phyloP scores from a whole-genome alignment of 2,888 invertebrate genomes.

The Beris chalybata region DNA sequence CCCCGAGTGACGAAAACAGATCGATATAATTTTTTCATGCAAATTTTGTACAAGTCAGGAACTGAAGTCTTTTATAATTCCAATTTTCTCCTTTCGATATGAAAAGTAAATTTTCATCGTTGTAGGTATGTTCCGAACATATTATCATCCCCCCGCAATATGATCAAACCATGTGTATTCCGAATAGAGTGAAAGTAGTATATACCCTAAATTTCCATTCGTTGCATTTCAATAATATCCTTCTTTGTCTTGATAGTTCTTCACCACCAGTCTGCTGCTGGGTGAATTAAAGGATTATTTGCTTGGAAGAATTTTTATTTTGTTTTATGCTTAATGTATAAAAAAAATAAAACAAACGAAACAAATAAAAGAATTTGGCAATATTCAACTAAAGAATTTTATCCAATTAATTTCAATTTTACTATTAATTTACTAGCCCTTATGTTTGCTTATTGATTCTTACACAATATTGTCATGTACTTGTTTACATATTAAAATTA shows the following conservation, averaged over 20 bases:
- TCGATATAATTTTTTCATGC: constrained; percentile 9
- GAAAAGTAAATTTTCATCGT: not conserved
- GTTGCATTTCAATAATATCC: constrained; percentile 55
- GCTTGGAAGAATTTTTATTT: not conserved
- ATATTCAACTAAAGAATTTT: constrained; percentile 24
- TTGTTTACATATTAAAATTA: too few relatives aligned
- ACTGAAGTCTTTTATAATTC: not conserved
- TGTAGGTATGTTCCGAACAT: not conserved
- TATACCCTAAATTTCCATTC: constrained; percentile 64
- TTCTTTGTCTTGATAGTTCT: constrained; percentile 50
- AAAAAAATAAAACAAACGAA: constrained; percentile 16
- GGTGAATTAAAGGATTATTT: constrained; percentile 26
- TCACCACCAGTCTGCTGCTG: constrained; percentile 53
- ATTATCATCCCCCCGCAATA: constrained; percentile 2
- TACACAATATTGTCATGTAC: too few relatives aligned
- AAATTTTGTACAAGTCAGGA: constrained; percentile 2
- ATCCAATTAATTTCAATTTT: constrained; percentile 1
- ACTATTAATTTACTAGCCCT: too few relatives aligned
- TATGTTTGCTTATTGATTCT: too few relatives aligned
- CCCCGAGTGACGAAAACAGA: too few relatives aligned
- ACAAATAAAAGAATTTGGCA: constrained; percentile 18
- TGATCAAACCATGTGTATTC: constrained; percentile 26
- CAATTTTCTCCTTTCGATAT: not conserved
- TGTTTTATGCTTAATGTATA: not conserved
- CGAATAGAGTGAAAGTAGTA: constrained; percentile 40